Evolutionary conservation across 1,140 invertebrate genomes (phyloP).

Genomic region (Hylyphantes graminicola): DNA sequence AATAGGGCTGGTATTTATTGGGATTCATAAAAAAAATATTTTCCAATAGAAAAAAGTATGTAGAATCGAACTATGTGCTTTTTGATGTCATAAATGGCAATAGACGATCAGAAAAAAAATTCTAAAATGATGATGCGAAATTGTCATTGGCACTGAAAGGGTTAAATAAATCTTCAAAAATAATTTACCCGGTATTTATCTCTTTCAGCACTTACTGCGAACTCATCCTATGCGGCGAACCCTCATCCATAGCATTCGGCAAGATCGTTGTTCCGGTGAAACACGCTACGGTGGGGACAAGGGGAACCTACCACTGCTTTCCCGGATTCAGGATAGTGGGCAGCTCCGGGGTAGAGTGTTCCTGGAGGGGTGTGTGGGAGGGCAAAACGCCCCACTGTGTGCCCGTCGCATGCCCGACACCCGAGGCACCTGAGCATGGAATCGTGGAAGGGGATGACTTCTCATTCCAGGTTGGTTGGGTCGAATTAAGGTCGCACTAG

Average conservation of each 20-base stretch:
- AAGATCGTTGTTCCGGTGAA: conserved; percentile 34
- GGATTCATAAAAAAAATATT: too few relatives aligned
- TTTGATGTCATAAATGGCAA: too few relatives aligned
- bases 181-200: too few relatives aligned
- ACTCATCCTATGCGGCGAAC: conserved; percentile 63
- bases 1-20: too few relatives aligned
- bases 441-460: conserved; percentile 50
- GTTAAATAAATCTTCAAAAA: too few relatives aligned
- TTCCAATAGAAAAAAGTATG: too few relatives aligned
- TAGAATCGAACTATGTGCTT: too few relatives aligned
- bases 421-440: conserved; percentile 48
- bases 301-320: conserved; percentile 56
- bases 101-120: too few relatives aligned
- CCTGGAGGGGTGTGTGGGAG: conserved; percentile 76
- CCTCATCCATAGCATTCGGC: conserved; percentile 60
- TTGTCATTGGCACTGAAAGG: too few relatives aligned
- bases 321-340: conserved; percentile 67
- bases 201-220: conserved; percentile 61
- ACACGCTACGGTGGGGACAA: conserved; percentile 24
- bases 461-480: conserved; percentile 33
- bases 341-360: conserved; percentile 71
- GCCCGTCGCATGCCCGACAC: conserved; percentile 43
- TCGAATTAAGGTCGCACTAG: too few relatives aligned
- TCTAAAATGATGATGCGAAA: too few relatives aligned
- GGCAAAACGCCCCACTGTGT: conserved; percentile 74